These are phyloP conservation scores for Phaonia tiefii DNA, from an alignment of 2,888 invertebrate genomes.

Conservation along the genomic window DNA sequence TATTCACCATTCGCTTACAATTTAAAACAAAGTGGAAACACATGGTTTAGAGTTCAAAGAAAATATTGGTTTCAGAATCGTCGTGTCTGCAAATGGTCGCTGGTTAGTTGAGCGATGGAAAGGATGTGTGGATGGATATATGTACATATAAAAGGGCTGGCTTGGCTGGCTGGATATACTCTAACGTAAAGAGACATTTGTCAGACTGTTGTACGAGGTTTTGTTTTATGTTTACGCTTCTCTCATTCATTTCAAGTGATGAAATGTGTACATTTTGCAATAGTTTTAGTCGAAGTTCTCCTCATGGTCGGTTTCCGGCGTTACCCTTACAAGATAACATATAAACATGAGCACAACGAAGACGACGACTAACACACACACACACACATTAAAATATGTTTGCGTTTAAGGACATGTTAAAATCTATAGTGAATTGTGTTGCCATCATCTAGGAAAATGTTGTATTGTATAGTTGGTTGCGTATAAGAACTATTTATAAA, in stretches of 20 bases:
- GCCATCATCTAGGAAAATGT: conserved; percentile 23
- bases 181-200: conserved; percentile 62
- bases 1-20: conserved; percentile 38
- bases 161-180: not conserved
- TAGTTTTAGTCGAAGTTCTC: conserved; percentile 34
- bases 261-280: conserved; percentile 64
- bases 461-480: not conserved
- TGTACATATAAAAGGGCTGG: too few relatives aligned
- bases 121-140: too few relatives aligned
- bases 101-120: not conserved
- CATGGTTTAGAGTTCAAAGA: conserved; percentile 55
- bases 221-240: conserved; percentile 46
- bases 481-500: too few relatives aligned
- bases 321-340: conserved; percentile 6
- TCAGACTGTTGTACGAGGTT: conserved; percentile 62
- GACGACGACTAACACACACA: not conserved
- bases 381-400: conserved; percentile 44
- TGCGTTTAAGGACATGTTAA: conserved; percentile 15
- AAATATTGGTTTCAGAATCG: conserved; percentile 38
- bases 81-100: not conserved
- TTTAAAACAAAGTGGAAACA: conserved; percentile 63
- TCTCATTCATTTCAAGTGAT: conserved; percentile 50
- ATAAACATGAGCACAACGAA: conserved; percentile 12
- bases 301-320: not conserved
- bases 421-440: conserved; percentile 27